phyloP scores from a whole-genome alignment of 2,113 vertebrate genomes.

The Micromys minutus region DNA sequence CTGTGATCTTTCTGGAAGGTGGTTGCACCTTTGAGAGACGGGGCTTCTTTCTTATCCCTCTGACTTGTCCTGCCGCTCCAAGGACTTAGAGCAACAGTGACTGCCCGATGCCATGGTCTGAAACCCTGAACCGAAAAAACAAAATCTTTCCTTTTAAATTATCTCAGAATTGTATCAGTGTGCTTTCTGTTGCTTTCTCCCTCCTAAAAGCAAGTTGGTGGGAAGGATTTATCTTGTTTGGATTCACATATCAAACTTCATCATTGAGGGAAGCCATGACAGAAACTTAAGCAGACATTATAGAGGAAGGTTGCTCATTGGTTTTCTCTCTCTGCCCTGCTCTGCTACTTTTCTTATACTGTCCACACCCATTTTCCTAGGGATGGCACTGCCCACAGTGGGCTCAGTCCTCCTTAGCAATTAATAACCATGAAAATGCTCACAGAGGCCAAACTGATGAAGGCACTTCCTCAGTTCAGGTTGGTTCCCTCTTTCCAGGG shows the following conservation, averaged over 20 bases:
- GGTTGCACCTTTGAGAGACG: background rate
- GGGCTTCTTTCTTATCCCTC: background rate
- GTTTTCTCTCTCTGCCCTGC: background rate
- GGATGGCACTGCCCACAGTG: background rate
- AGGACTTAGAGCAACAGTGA: no score
- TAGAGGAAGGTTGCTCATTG: background rate
- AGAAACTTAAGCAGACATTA: background rate
- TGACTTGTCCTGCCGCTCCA: background rate
- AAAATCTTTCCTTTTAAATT: background rate
- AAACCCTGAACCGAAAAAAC: background rate
- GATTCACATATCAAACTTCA: background rate
- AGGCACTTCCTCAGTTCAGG: background rate
- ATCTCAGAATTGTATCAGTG: background rate
- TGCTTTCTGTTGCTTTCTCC: background rate
- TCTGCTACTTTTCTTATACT: background rate
- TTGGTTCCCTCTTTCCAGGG: background rate
- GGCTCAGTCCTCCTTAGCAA: background rate
- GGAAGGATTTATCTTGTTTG: background rate
- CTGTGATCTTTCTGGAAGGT: background rate
- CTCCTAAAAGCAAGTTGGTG: background rate
- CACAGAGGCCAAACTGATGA: background rate
- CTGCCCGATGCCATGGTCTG: no score
- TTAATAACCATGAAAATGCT: background rate
- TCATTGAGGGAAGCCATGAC: background rate
- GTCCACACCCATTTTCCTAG: background rate